These are phyloP conservation scores for Apocheima hispidaria DNA, from an alignment of 2,888 invertebrate species.

Conservation along the genomic window DNA sequence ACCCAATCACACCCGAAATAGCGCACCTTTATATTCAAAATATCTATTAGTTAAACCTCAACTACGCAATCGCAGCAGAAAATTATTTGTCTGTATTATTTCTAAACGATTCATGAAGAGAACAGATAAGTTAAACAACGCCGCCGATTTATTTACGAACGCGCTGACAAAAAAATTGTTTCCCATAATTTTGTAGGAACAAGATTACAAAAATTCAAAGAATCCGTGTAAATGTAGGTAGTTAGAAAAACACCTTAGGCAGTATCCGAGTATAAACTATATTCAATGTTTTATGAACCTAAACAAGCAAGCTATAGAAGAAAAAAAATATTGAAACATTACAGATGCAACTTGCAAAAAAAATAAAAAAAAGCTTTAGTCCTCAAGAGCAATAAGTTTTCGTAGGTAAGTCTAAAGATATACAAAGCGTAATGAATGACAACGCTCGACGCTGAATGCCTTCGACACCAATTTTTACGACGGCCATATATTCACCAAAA, in stretches of 20 bases:
- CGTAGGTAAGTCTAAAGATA: slow-evolving; percentile 69
- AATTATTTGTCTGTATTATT: slow-evolving; percentile 43
- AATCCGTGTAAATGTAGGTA: slow-evolving; percentile 38
- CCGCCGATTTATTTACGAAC: slow-evolving; percentile 42
- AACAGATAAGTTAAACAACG: slow-evolving; percentile 50
- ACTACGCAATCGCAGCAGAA: slow-evolving; percentile 13
- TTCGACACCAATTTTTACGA: slow-evolving; percentile 80
- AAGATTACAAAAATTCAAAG: slow-evolving; percentile 13
- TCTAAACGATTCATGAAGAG: slow-evolving; percentile 49
- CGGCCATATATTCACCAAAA: slow-evolving; percentile 79
- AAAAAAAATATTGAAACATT: slow-evolving; percentile 43
- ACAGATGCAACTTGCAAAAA: slow-evolving; percentile 57
- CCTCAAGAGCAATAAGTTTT: slow-evolving; percentile 68
- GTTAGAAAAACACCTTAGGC: slow-evolving; percentile 37
- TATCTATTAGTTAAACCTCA: slow-evolving; percentile 11
- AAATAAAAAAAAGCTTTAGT: slow-evolving; percentile 52
- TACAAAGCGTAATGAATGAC: slow-evolving; percentile 77
- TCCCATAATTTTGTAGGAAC: slow-evolving; percentile 19
- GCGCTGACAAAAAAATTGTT: slow-evolving; percentile 38
- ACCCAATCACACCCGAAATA: slow-evolving; percentile 1
- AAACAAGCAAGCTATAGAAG: slow-evolving; percentile 32
- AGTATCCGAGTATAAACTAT: slow-evolving; percentile 6
- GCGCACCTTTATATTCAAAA: neutral
- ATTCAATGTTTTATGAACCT: slow-evolving; percentile 17
- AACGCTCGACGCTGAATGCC: slow-evolving; percentile 74